Conservation (phyloP, 2,797 vertebrate genomes). For the Agapornis canus region DNA sequence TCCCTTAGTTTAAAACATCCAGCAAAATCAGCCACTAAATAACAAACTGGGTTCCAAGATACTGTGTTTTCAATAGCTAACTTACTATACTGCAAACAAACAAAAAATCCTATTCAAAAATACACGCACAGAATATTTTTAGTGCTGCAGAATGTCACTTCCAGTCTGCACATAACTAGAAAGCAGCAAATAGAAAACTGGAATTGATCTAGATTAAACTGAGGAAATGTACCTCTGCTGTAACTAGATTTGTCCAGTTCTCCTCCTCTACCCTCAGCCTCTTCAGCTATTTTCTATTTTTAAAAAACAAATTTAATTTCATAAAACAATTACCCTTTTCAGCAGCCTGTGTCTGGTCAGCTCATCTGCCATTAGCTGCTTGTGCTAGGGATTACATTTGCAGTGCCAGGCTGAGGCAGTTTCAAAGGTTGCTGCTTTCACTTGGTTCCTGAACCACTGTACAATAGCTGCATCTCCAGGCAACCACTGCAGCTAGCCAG, state of each 20-base stretch:
- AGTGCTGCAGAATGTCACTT: background rate
- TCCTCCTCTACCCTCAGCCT: background rate
- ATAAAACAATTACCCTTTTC: constrained; percentile 13
- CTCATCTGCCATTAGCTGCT: background rate
- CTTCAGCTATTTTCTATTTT: background rate
- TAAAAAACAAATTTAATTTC: background rate
- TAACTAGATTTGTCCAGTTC: constrained; percentile 34
- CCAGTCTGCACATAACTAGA: background rate
- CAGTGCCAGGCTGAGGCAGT: background rate
- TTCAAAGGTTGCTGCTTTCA: background rate
- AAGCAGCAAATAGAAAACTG: background rate
- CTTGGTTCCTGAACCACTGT: rapidly evolving
- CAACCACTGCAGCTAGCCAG: rapidly evolving
- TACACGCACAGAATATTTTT: background rate
- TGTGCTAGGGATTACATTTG: background rate
- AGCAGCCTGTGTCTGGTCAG: background rate
- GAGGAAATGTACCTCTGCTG: background rate
- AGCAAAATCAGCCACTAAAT: background rate
- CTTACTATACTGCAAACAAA: background rate
- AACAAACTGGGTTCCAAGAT: background rate
- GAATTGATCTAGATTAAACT: constrained; percentile 21
- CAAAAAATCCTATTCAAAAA: background rate
- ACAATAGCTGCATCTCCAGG: background rate
- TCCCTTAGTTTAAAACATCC: background rate
- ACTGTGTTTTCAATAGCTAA: background rate